Evolutionary conservation across 2,888 invertebrate genomes (phyloP), one percentile per base, ranked within the genome.

Genomic region (Nudaria mundana): DNA sequence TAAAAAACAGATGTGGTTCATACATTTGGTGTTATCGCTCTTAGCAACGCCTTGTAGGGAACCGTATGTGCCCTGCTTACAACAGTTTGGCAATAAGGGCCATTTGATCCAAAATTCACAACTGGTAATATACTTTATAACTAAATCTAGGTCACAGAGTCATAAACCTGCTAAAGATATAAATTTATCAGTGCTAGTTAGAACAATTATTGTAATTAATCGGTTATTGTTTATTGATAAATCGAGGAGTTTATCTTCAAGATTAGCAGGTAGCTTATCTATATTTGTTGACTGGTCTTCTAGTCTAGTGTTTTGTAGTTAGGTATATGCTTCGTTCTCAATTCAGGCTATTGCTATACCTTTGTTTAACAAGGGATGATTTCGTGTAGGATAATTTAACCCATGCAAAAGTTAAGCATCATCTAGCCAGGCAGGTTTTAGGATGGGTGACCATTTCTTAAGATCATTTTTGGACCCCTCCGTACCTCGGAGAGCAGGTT

Each of bases 1-100:
- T 62, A 53, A 71, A 76, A 76, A 76, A 71, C 79, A 78, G 74
- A 78, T 74, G 74, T 66, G 71, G 71, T 65, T 56, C 48, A 36
- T 65, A 59, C 60, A 56, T 69, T 66, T 55, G 43, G 54, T 52
- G 60, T 63, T 65, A 64, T 67, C 66, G 56, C 33, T 14, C 30
- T 34, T 35, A 33, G 37, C 33, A 39, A 38, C 36, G 38, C 37
- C 47, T 38, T 46, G 37, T 39, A 43, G 38, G 55, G 48, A 60
- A 59, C 55, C 43, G 44, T 56, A 52, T 50, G 52, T 40, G 58
- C 40, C 39, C 34, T 56, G 58, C 65, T 59, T 60, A 52, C 49
- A 55, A 50, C 48, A 59, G n/a, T 63, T 69, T 65, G 43, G 61
- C 62, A 66, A 65, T 53, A 45, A 47, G 48, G 56, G 55, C 60